Base-by-base conservation (phyloP, 2,888 invertebrate genomes). In the Oscheius onirici region DNA sequence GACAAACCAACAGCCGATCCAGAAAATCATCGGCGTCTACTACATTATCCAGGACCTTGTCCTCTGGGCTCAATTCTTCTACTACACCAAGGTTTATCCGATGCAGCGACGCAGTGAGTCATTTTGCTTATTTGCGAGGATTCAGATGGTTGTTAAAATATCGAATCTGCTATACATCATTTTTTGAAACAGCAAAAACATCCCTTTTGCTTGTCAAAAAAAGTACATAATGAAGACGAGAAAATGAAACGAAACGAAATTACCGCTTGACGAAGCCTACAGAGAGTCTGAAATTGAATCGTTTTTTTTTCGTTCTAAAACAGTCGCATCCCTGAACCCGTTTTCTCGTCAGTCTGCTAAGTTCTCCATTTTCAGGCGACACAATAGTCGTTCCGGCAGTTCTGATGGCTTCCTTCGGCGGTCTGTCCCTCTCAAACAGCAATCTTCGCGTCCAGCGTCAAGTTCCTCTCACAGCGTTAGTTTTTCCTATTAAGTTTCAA, bases 1-100 rank as follows among this genome's bases (percentile, higher is more conserved):
- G 11, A 88, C 89, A 1, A 82, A 86, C 52, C 86, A 86, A 61
- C 86, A 86, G 65, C 86, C 86, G 17, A 83, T 86, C 40, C 86
- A 86, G 69, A 83, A 86, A 72, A 84, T 86, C 63, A 86, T 86
- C 63, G 86, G 83, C 2, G 86, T 86, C 20, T 86, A 86, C 71
- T 86, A 86, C 73, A 86, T 86, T 44, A 52, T 84, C 52, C 77
- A 77, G 69, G 86, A 86, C 71, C 73, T 86, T 28, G 78, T 83
- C 26, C 71, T 86, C 0, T 79, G 85, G 76, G 76, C 78, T 1
- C 86, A 86, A 68, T 86, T 78, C 71, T 76, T 80, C n/a, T 86
- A 86, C 71, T 86, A 86, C 72, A 71, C 78, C 6, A 78, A 75
- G 20, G 58, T 76, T 34, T 79, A 75, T 63, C 75, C 71, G 26